Base-by-base conservation (phyloP, 2,888 invertebrate species). In the Monoplex corrugatus region DNA sequence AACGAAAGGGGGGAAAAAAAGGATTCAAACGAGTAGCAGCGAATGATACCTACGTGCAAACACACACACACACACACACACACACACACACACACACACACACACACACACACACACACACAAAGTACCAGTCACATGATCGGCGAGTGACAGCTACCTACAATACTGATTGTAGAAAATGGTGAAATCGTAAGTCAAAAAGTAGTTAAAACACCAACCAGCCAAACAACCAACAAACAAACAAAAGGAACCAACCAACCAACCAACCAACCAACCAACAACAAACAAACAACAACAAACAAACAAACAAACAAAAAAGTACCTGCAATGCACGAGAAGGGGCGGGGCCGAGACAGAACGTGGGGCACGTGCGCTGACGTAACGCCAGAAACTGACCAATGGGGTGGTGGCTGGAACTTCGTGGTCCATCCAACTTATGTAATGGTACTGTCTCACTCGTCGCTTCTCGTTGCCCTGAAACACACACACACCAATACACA, bases 301-400 rank as follows among this genome's bases (percentile, higher is more conserved):
- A 23, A 50, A 50, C 50, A 50, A 13, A 50, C 50, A 19, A 50
- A 19, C 50, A 19, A 50, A 72, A n/a, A 23, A 19, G 40, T 43
- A 87, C 87, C 82, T 87, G 87, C 87, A 87, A 63, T 87, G 87
- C 63, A 87, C 87, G 43, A 87, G 87, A 50, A 80, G 87, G 13
- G 87, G 87, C 1, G 63, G 38, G 5, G 80, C 57, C 1, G 87
- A 50, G 16, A 40, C 44, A 43, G 38, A 40, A 32, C 82, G 38
- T 13, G 43, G 32, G 23, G 87, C 87, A 32, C 87, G 78, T 0
- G 87, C 13, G 35, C 35, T 82, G 87, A 87, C 82, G 63, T 82
- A 80, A n/a, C 87, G 82, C 87, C 87, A 87, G 87, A 87, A 87
- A 28, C 82, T 78, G 32, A 82, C 63, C 40, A 87, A 40, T 1